Evolutionary conservation across 2,888 invertebrate genomes (phyloP).

Genomic region (Drosophila atroscutellata): DNA sequence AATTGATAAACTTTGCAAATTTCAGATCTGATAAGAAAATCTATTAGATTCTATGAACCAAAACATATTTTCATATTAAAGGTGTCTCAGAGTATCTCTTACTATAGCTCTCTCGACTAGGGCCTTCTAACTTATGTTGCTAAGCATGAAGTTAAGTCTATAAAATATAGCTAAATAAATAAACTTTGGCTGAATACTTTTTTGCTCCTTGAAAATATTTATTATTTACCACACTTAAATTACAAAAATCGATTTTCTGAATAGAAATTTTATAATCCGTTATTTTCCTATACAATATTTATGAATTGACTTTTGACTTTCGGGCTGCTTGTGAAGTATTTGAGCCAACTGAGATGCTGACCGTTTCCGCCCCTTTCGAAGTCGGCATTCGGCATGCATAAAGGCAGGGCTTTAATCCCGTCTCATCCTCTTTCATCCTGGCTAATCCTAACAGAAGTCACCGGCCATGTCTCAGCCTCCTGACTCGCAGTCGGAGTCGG

Average conservation of each 20-base stretch:
- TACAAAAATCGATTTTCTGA: neutral
- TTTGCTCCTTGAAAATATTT: neutral
- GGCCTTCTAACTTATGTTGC: neutral
- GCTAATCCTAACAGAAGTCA: constrained; percentile 81
- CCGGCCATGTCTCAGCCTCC: constrained; percentile 63
- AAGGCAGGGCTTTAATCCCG: constrained; percentile 58
- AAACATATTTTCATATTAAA: neutral
- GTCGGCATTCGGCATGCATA: constrained; percentile 21
- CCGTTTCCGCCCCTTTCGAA: constrained; percentile 15
- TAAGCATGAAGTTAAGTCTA: neutral
- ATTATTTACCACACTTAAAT: neutral
- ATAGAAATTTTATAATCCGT: neutral
- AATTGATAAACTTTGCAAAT: neutral
- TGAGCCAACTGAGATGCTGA: constrained; percentile 14
- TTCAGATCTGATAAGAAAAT: neutral
- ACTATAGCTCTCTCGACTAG: neutral
- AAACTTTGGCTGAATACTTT: neutral
- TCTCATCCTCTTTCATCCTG: constrained; percentile 78
- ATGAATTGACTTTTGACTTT: constrained; percentile 48
- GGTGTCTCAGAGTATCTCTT: neutral
- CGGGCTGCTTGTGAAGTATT: constrained; percentile 8
- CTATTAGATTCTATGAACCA: neutral
- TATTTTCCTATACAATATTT: neutral
- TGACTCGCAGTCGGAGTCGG: neutral
- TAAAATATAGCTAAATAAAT: neutral